Evolutionary conservation across 2,888 invertebrate species (phyloP), one percentile per base, ranked within the genome.

Genomic region (Andrena trimmerana): DNA sequence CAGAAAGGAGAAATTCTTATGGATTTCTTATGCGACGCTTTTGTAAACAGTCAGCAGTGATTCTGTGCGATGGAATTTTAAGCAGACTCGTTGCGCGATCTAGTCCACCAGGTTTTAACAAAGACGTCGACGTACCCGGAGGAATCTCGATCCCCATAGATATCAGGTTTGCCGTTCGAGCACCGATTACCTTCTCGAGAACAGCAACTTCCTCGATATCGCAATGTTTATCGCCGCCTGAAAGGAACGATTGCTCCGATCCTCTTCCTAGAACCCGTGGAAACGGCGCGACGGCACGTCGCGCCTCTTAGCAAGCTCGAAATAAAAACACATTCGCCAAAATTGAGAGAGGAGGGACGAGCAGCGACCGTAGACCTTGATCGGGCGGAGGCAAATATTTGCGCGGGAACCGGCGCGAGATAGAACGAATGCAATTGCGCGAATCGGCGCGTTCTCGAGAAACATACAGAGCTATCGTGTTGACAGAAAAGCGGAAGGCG

Each of bases 371-470:
- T 20, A 54, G 73, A n/a, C 66, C 42, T 52, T 54, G 74, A 67
- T 75, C 74, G 63, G 54, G 62, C 54, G n/a, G 75, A 70, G 81
- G 48, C 78, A 86, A 87, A 86, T 87, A 87, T 87, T 87, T 87
- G 84, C 42, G 74, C 73, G 24, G 70, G 27, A 80, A 71, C 65
- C 71, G 68, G 33, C 42, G 73, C 71, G 79, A 60, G 63, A 48
- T 57, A 24, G 60, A 60, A 20, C 73, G 67, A 67, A 29, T 71
- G 74, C 31, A 42, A 74, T 74, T 68, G 52, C 54, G 72, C 67
- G 62, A 54, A 8, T 65, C 66, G 50, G 33, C 69, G 42, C 6
- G 57, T 50, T 5, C 59, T 69, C 36, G 57, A 36, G 24, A 69
- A 69, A 42, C 16, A 42, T 16, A 42, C 42, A 36, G 57, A 33